phyloP scores from a whole-genome alignment of 1,140 invertebrate species.

The Gonatopus flavifemur region DNA sequence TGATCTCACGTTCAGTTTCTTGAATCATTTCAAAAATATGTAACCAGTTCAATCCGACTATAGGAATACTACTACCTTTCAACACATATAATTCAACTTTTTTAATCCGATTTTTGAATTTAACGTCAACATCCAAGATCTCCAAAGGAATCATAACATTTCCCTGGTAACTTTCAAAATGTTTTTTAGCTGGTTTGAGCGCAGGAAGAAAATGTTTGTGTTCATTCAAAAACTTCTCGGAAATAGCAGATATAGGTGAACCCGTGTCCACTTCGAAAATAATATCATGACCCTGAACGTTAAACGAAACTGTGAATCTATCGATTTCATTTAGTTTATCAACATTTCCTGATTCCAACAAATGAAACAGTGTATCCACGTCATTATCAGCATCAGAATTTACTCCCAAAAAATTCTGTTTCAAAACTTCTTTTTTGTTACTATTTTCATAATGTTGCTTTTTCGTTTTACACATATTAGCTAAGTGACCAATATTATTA shows the following conservation, averaged over 20 bases:
- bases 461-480: too few relatives aligned
- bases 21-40: not conserved
- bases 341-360: not conserved
- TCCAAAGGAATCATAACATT: not conserved
- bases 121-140: not conserved
- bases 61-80: not conserved
- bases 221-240: too few relatives aligned
- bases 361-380: not conserved
- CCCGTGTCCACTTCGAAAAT: not conserved
- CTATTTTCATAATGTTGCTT: not conserved
- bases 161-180: not conserved
- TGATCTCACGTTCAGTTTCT: not conserved
- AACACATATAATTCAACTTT: slow-evolving; percentile 2
- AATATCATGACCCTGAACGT: not conserved
- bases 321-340: not conserved
- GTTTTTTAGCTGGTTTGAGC: not conserved
- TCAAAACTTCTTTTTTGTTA: not conserved
- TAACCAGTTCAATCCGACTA: not conserved
- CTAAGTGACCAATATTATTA: not conserved
- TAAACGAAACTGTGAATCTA: not conserved
- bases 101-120: not conserved
- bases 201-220: too few relatives aligned
- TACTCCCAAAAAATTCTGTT: not conserved
- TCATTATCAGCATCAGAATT: not conserved
- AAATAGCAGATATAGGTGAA: too few relatives aligned